Base-by-base conservation (phyloP, 1,140 invertebrate species). In the Macrocentrus cingulum region DNA sequence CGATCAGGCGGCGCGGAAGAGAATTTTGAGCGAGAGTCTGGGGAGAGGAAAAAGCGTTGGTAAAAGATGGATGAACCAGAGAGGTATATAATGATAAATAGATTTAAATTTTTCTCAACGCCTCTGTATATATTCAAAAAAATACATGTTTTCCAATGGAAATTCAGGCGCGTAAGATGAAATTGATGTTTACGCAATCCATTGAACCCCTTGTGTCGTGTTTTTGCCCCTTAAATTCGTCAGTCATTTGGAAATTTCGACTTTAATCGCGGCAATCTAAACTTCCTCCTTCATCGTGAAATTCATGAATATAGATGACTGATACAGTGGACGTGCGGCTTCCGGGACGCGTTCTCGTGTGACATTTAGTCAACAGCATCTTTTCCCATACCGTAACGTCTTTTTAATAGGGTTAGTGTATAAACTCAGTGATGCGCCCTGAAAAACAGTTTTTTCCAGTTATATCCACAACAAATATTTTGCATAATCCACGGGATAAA, bases 261-360 rank as follows among this genome's bases (percentile, higher is more conserved):
- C 57, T 59, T 59, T 63, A 63, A 63, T 63, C 61, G 53, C 49
- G 53, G 50, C 56, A 62, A 62, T 63, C 61, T 59, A 63, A 63
- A 63, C 37, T 63, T 63, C n/a, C 48, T 55, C 56, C 46, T 52
- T 29, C 41, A 32, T 20, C 22, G 4, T 29, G 25, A 9, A 9
- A 29, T 46, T 59, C 57, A 63, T 63, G 57, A 59, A 57, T 59
- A 63, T 63, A 63, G 57, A 63, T 59, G 61, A 63, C 25, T 56
- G 56, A 56, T 62, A 62, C 52, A 56, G 56, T 49, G 51, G 51
- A 60, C 36, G 50, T 22, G 34, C 52, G 44, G 48, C 61, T 62
- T 59, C 56, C 56, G 52, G 52, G 15, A 36, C 36, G n/a, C n/a
- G 42, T 36, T 16, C 32, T 18, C 16, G 32, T 50, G 37, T 48